Evolutionary conservation across 2,113 vertebrate genomes (phyloP), one percentile per base, ranked within the genome.

Genomic region (Isurus oxyrinchus): DNA sequence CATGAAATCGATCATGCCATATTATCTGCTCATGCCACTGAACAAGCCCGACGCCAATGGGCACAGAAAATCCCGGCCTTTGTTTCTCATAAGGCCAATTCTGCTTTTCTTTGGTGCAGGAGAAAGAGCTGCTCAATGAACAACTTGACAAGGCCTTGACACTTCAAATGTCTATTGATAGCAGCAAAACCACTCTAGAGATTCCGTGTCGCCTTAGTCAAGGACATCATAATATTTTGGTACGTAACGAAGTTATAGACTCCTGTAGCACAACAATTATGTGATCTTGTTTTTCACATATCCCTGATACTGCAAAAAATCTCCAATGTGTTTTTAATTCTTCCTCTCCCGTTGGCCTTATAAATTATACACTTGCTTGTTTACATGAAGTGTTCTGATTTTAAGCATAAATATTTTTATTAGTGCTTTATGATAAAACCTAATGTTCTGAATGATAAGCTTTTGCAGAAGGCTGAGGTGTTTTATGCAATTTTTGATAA

Each of bases 211-310:
- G 76, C 55, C 66, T 95, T 21, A 95, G 66, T 49, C 67, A 53
- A 76, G 44, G 67, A 55, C 67, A 94, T 94, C 90, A 76, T 95
- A 95, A 76, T 49, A 69, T 72, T 72, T 95, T 95, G 94, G 67
- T 72, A 72, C 44, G 19, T 53, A 63, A 21, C 31, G 61, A 59
- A 55, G 81, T 49, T 84, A 44, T 5, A 84, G 40, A 84, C 40
- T 49, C 35, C 44, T 23, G 6, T 23, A 94, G 6, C 5, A 59
- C 88, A 61, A 59, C 3, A 61, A 61, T 61, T 59, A 59, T 90
- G 13, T n/a, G 2, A 2, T 19, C 59, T 93, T 84, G 81, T 10
- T 63, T 63, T 63, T 63, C 31, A 63, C 2, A 1, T 49, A 23
- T 21, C 90, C 40, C 19, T 63, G 59, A 94, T 66, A 94, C 5